phyloP scores from a whole-genome alignment of 2,888 invertebrate species.

The Pterostichus niger region DNA sequence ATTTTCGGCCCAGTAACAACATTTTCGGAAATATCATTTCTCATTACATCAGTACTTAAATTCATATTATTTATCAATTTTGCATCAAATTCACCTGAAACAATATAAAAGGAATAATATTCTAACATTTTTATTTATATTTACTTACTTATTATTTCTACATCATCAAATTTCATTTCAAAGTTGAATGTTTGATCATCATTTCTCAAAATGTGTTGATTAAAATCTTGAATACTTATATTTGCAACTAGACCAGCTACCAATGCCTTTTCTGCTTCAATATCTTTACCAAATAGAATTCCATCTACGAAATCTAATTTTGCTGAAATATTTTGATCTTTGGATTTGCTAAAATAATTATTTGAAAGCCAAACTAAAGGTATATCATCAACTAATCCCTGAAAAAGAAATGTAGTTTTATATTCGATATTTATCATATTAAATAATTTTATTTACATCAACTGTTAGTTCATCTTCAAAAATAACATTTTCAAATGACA shows the following conservation, averaged over 20 bases:
- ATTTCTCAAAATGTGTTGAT: constrained; percentile 70
- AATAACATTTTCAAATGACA: constrained; percentile 73
- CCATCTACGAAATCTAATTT: constrained; percentile 76
- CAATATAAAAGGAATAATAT: constrained; percentile 12
- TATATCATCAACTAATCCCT: constrained; percentile 78
- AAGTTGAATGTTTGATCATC: constrained; percentile 76
- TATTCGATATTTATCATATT: not conserved
- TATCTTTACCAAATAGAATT: constrained; percentile 74
- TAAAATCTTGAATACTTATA: constrained; percentile 74
- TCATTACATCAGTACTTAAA: constrained; percentile 78
- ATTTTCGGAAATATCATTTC: constrained; percentile 75
- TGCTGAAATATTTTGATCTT: constrained; percentile 77
- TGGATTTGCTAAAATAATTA: constrained; percentile 79
- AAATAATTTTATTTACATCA: constrained; percentile 71
- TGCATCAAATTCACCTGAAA: constrained; percentile 71
- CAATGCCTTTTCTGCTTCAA: constrained; percentile 73
- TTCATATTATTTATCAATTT: constrained; percentile 78
- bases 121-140: not conserved
- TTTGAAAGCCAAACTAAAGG: constrained; percentile 76
- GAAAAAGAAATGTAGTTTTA: constrained; percentile 67
- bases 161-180: constrained; percentile 66
- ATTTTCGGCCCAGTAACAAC: constrained; percentile 77
- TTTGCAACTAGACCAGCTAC: constrained; percentile 73
- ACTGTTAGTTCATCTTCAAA: constrained; percentile 73
- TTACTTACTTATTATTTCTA: constrained; percentile 54